Evolutionary conservation across 2,888 invertebrate genomes (phyloP), one percentile per base, ranked within the genome.

Genomic region (Tribolium freemani): DNA sequence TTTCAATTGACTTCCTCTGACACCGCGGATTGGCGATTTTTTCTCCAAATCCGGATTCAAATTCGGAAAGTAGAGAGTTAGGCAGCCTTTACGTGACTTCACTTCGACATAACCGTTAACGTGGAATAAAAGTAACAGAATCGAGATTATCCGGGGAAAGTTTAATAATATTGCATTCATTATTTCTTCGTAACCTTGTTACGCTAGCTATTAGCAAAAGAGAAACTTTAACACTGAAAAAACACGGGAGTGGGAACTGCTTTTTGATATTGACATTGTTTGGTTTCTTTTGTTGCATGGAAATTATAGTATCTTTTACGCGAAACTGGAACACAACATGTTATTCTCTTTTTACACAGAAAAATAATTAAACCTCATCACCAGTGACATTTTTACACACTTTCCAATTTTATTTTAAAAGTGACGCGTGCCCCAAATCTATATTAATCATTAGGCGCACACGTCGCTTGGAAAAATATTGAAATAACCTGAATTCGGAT

Each of bases 121-220:
- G 56, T 76, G 69, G 72, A 76, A 76, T 76, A 76, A 76, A 79
- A 77, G 75, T 78, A 78, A 76, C 77, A 78, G 78, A 78, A 77
- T 76, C 75, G 76, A 81, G 81, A 83, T 82, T 82, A 84, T 80
- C 78, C 77, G 82, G 84, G 82, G 84, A 84, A 84, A 84, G 84
- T 84, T 84, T 82, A 83, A 83, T 84, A 84, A 83, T 82, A 83
- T 81, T 82, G 83, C 82, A 83, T 83, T 84, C 81, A 82, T 83
- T 83, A 83, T 81, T 83, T 82, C 82, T 83, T 76, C 81, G 81
- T 84, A 83, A 84, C 83, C 83, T 83, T 84, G 83, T 84, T 84
- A 84, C 82, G 83, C 81, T 81, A 80, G 79, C 77, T 83, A 80
- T 82, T 81, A 82, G 80, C 81, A 83, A 83, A 83, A 83, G 83